Evolutionary conservation across 2,797 vertebrate genomes (phyloP), one percentile per base, ranked within the genome.

Genomic region (Spheniscus humboldti): DNA sequence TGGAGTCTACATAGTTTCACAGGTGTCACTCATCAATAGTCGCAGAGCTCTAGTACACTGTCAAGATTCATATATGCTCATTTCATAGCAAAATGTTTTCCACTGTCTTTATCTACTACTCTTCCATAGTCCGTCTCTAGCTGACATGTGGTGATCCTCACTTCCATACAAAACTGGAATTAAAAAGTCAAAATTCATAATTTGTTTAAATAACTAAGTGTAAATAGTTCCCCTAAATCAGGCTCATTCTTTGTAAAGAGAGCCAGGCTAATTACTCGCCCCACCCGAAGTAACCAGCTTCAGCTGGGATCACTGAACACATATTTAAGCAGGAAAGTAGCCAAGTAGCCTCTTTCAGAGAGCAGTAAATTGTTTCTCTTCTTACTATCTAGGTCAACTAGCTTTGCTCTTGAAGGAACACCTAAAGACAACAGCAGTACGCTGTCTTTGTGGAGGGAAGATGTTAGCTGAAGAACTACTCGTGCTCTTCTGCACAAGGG

Each of bases 281-380:
- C 53, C 84, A 78, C 60, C 88, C 66, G 4, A 47, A 41, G 20
- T 13, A 39, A 89, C 47, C 53, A 74, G 56, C 86, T 71, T 57
- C 94, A 93, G 71, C 78, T 88, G 88, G 69, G 27, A 35, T 14
- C 84, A 43, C 53, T 64, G 6, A 41, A 47, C 15, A 33, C 9
- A 4, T 48, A 91, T 86, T 91, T 79, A 91, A 75, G 75, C 64
- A 92, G 68, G 19, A 11, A 39, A 57, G 64, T 2, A 23, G 43
- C 0, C 3, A 4, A 18, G 6, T 0, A 28, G 7, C 3, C 2
- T 9, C 3, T 28, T 30, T 3, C 0, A 33, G 7, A 43, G 1
- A 7, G 13, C 7, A n/a, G 2, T 2, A 6, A 18, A 3, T 31
- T 13, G 6, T 15, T 85, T 50, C 3, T 69, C 0, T 7, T 28